phyloP scores from a whole-genome alignment of 2,888 invertebrate genomes.

The Schizaphis graminum region DNA sequence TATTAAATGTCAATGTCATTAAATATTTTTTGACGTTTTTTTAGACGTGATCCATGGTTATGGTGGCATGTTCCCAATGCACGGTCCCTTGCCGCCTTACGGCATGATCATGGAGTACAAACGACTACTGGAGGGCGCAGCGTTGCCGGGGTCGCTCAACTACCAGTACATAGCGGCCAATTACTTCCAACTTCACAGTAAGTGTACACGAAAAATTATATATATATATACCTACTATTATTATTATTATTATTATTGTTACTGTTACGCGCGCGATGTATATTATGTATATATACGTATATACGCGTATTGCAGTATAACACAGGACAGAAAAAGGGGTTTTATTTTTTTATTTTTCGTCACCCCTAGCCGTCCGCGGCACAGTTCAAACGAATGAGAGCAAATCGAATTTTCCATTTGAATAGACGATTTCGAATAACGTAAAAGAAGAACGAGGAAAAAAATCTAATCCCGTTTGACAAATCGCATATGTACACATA shows the following conservation, averaged over 20 bases:
- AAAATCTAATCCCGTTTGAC: constrained; percentile 49
- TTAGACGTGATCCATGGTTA: constrained; percentile 63
- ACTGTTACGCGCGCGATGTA: constrained; percentile 1
- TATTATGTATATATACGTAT: not conserved
- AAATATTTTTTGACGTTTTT: not conserved
- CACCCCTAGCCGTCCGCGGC: not conserved
- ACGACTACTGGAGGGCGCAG: constrained; percentile 58
- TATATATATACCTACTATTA: not conserved
- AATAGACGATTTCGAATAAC: constrained; percentile 9
- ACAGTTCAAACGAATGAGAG: constrained; percentile 58
- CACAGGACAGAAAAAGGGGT: constrained; percentile 4
- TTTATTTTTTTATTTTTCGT: constrained; percentile 9
- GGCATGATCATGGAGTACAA: constrained; percentile 65
- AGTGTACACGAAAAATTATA: constrained; percentile 15
- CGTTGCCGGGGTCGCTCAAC: constrained; percentile 59
- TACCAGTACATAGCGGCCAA: constrained; percentile 64
- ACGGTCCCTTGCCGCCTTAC: constrained; percentile 58
- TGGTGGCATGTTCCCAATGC: constrained; percentile 63
- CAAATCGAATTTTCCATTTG: constrained; percentile 62
- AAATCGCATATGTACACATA: not conserved
- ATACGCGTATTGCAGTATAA: not conserved
- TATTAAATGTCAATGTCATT: not conserved
- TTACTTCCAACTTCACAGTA: constrained; percentile 65
- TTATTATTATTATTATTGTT: constrained; percentile 10
- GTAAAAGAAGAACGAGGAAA: constrained; percentile 6